Percentiles rank a stretch among this genome's conserved stretches.
phyloP scores from a whole-genome alignment of 2,888 invertebrate species.

The Dusona sp. region DNA sequence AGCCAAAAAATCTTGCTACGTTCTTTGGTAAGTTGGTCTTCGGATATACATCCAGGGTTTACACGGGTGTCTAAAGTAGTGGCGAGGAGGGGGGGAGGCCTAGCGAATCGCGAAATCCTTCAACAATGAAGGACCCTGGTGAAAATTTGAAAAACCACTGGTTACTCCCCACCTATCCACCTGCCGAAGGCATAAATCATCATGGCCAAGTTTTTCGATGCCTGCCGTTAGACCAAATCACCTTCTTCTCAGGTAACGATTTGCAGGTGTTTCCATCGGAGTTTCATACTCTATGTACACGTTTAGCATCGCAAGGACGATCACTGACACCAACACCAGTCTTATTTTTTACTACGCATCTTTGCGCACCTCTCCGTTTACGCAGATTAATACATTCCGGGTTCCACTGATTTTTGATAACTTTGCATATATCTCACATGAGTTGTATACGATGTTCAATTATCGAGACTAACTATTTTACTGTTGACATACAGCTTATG shows the following conservation, averaged over 20 bases:
- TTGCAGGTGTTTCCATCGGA: constrained; percentile 62
- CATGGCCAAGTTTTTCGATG: constrained; percentile 45
- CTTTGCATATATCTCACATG: neutral
- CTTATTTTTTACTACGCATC: neutral
- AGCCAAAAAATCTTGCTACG: constrained; percentile 17
- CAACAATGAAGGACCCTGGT: constrained; percentile 70
- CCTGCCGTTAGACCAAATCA: constrained; percentile 46
- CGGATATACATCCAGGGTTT: constrained; percentile 37
- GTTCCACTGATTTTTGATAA: neutral
- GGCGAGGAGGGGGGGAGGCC: constrained; percentile 55
- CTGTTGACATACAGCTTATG: neutral
- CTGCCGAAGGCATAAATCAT: constrained; percentile 76
- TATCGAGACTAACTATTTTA: neutral
- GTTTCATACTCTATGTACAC: constrained; percentile 25
- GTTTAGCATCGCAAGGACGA: constrained; percentile 29
- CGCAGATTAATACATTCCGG: neutral
- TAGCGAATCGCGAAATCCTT: constrained; percentile 78
- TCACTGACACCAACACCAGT: constrained; percentile 13
- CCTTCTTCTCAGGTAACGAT: constrained; percentile 59
- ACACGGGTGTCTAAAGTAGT: neutral
- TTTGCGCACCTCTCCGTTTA: neutral
- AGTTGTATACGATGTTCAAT: neutral
- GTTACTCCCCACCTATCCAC: constrained; percentile 70
- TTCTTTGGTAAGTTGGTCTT: constrained; percentile 8
- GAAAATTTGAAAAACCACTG: constrained; percentile 74